phyloP scores from a whole-genome alignment of 2,888 invertebrate species.

The Pterostichus niger region DNA sequence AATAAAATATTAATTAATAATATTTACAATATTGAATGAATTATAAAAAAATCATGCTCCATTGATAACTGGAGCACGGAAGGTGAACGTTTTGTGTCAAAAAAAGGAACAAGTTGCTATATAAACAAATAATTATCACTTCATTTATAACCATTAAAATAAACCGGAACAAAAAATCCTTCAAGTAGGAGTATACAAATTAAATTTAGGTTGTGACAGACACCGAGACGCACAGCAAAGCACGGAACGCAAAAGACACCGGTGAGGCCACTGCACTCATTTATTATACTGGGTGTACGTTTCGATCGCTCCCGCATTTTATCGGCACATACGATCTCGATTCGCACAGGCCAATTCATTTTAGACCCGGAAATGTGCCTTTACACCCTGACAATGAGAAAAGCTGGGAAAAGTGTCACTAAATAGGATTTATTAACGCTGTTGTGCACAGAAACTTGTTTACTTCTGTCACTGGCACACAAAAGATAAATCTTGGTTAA shows the following conservation, averaged over 20 bases:
- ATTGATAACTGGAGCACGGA: background rate
- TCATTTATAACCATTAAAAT: conserved; percentile 10
- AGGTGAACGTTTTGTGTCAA: background rate
- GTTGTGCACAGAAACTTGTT: background rate
- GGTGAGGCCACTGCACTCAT: background rate
- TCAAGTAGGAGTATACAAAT: conserved; percentile 7
- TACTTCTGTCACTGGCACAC: no score
- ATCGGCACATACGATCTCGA: background rate
- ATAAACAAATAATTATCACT: conserved; percentile 11
- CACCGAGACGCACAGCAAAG: background rate
- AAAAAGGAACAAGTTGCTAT: background rate
- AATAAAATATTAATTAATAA: background rate
- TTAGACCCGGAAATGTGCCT: background rate
- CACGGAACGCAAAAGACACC: background rate
- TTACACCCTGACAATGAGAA: background rate
- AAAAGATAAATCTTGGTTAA: no score
- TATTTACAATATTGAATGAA: background rate
- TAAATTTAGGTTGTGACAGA: background rate
- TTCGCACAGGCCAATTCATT: background rate
- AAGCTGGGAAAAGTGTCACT: background rate
- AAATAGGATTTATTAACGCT: background rate
- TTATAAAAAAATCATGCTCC: background rate
- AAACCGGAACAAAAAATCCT: background rate
- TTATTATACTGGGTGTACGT: background rate
- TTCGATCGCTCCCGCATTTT: conserved; percentile 11